A percentile compares a stretch with the other conserved stretches of the same genome.
Conservation (phyloP, 2,888 invertebrate species). For the Oeneis ivallda region DNA sequence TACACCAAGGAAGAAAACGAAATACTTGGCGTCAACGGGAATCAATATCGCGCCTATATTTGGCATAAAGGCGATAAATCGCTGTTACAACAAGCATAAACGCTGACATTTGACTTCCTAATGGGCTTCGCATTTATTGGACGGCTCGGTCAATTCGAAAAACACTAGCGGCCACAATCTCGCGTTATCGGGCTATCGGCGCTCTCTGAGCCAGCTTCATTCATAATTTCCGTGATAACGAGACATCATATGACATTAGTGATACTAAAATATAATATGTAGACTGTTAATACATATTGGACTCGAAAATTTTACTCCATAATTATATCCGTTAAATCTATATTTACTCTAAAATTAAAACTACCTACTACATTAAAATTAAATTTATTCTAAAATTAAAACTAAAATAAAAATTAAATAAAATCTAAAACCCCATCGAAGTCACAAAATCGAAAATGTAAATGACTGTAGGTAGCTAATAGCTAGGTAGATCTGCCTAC, state of each 20-base stretch:
- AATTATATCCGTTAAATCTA: too few species aligned
- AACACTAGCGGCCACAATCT: slow-evolving; percentile 40
- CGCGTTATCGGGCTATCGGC: slow-evolving; percentile 47
- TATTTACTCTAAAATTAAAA: too few species aligned
- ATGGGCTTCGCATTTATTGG: slow-evolving; percentile 41
- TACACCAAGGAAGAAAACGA: neutral
- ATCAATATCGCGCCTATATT: slow-evolving; percentile 19
- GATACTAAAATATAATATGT: slow-evolving; percentile 36
- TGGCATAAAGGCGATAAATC: slow-evolving; percentile 31
- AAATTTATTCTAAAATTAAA: too few species aligned
- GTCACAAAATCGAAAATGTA: too few species aligned
- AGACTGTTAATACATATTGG: slow-evolving; percentile 38
- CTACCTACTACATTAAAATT: too few species aligned
- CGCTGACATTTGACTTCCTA: slow-evolving; percentile 41
- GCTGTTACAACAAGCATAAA: slow-evolving; percentile 20
- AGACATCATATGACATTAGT: slow-evolving; percentile 41
- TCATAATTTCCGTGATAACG: slow-evolving; percentile 52
- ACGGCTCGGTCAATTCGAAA: slow-evolving; percentile 39
- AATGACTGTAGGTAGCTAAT: neutral
- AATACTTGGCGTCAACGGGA: slow-evolving; percentile 8
- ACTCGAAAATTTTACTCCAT: slow-evolving; percentile 30
- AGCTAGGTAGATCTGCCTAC: too few species aligned
- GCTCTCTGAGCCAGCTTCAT: slow-evolving; percentile 42
- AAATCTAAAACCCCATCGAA: too few species aligned
- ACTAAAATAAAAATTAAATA: too few species aligned